These are phyloP conservation scores for Subanguina moxae DNA, from an alignment of 1,140 invertebrate genomes.

Conservation along the genomic window DNA sequence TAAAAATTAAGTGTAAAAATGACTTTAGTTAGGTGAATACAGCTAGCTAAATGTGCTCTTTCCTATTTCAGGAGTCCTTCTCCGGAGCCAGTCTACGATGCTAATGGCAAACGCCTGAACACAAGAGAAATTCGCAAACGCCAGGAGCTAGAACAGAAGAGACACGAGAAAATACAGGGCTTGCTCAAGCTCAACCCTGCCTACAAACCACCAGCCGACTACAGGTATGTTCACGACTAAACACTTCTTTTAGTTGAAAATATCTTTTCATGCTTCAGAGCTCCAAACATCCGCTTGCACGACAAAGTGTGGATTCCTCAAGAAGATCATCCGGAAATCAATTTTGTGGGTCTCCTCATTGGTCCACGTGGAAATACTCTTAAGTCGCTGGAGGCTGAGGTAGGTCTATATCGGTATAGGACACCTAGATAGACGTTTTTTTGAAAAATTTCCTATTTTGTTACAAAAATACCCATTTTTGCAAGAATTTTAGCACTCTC, in stretches of 20 bases:
- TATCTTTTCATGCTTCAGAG: too few relatives aligned
- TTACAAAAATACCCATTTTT: too few relatives aligned
- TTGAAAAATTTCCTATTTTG: too few relatives aligned
- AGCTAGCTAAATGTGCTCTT: background rate
- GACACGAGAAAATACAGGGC: constrained; percentile 84
- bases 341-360: constrained; percentile 97
- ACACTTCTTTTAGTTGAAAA: too few relatives aligned
- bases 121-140: constrained; percentile 94
- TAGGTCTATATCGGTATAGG: constrained; percentile 65
- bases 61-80: constrained; percentile 80
- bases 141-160: constrained; percentile 88
- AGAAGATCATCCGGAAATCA: constrained; percentile 98
- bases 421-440: too few relatives aligned
- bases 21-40: background rate
- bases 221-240: constrained; percentile 69
- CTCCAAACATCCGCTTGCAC: constrained; percentile 86
- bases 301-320: constrained; percentile 99
- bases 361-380: constrained; percentile 98
- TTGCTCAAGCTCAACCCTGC: constrained; percentile 89
- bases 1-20: constrained; percentile 15
- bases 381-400: constrained; percentile 73
- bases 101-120: constrained; percentile 96
- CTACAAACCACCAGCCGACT: constrained; percentile 96
- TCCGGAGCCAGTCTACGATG: constrained; percentile 99
- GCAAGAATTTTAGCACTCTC: too few relatives aligned